Conservation (phyloP, 2,888 invertebrate species). For the Pristionchus mayeri region DNA sequence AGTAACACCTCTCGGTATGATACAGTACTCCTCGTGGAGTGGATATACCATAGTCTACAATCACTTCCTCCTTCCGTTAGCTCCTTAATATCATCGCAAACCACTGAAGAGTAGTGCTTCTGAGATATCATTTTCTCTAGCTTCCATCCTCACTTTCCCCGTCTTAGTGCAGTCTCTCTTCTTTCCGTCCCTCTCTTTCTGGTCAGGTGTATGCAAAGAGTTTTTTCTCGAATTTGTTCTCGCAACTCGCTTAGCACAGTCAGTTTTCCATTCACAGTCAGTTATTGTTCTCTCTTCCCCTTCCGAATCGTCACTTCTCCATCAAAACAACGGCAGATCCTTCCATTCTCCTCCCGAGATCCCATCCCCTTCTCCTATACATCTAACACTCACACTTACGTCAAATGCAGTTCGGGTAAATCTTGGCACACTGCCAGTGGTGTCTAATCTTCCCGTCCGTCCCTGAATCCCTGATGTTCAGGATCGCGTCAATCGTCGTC, state of each 20-base stretch:
- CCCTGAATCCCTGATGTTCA: constrained; percentile 21
- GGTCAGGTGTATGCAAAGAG: background rate
- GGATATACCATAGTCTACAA: background rate
- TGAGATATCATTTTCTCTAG: too few relatives aligned
- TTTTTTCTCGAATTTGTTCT: too few relatives aligned
- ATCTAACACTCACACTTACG: background rate
- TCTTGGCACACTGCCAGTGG: background rate
- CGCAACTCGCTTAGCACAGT: background rate
- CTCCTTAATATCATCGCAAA: too few relatives aligned
- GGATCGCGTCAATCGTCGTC: constrained; percentile 48
- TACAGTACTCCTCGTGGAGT: background rate
- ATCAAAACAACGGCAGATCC: constrained; percentile 4
- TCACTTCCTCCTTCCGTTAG: too few relatives aligned
- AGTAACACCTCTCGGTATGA: too few relatives aligned
- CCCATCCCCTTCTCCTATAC: background rate
- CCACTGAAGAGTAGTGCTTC: too few relatives aligned
- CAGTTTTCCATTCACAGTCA: background rate
- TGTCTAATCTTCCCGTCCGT: background rate
- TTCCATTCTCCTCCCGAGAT: background rate
- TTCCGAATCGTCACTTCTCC: background rate
- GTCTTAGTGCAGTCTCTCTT: too few relatives aligned
- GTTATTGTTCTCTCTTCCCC: background rate
- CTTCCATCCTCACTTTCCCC: too few relatives aligned
- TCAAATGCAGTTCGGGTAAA: constrained; percentile 40
- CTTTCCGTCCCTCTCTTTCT: too few relatives aligned